Base-by-base conservation (phyloP, 2,797 vertebrate species). In the Pteropus rufus region DNA sequence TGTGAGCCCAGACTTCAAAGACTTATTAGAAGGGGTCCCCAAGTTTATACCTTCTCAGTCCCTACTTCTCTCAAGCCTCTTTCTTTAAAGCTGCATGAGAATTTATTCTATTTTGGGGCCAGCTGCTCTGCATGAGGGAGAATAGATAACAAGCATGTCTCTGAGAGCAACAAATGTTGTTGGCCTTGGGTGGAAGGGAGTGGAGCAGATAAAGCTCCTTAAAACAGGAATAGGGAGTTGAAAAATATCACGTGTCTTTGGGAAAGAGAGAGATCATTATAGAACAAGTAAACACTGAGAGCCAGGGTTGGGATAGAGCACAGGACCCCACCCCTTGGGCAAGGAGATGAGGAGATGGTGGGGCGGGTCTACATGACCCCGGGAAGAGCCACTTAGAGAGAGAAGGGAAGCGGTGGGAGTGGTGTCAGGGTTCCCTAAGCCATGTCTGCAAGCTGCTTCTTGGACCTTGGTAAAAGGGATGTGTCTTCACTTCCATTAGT, bases 181-280 rank as follows among this genome's bases (percentile, higher is more conserved):
- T 39, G 34, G 65, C 91, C 95, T 97, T 93, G 93, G 39, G 24
- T 9, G 29, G n/a, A 80, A 75, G 70, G 70, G 80, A 69, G 80
- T 21, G 7, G 29, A 14, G 16, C 3, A 93, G 70, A 90, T 84
- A 90, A 90, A 83, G 0, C 56, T 34, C 75, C 69, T 62, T 91
- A 67, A 54, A 86, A 75, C 23, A 89, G 56, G 15, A 85, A 54
- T 34, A 56, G 70, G 65, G 19, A 54, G 14, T 16, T 31, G 24
- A 84, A 92, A 81, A 54, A 64, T 23, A 46, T 3, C 34, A 72
- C 0, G 1, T 23, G 36, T 75, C 67, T 93, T 70, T 70, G 65
- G 60, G 41, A 91, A 93, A 70, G 39, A 49, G 7, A 87, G 54
- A 94, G n/a, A 41, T 77, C 60, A n/a, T 23, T 75, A 24, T 1